Base-by-base conservation (phyloP, 1,140 invertebrate genomes). In the Portunus trituberculatus region DNA sequence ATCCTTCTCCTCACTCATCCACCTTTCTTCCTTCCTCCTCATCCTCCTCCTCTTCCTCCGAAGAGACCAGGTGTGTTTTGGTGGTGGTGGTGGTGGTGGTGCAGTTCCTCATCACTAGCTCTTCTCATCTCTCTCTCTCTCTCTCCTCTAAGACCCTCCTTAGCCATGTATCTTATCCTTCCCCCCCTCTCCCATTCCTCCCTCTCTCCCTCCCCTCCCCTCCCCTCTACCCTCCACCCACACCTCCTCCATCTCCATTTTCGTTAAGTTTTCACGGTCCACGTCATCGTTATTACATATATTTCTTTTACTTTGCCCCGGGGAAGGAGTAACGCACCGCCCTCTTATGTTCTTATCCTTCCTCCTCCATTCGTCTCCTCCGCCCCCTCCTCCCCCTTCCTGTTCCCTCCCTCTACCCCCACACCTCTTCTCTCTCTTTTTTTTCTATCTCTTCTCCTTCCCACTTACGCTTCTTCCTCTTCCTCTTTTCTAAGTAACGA, bases 181-280 rank as follows among this genome's bases (percentile, higher is more conserved):
- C 29, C 86, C 32, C n/a, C 28, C 2, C n/a, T n/a, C 84, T 88
- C 31, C 28, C 0, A 20, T 29, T 88, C 25, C 28, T 88, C 86
- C 31, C 12, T 10, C 28, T 6, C 84, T 0, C 31, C 86, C 1
- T 20, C 28, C 28, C 32, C 1, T 20, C 28, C 28, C 32, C 39
- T 39, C 39, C 31, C 14, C 39, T 46, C 28, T 16, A 10, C 0
- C 14, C 14, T 14, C 28, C 48, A n/a, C 28, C 14, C 28, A n/a
- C 31, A 39, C 45, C 28, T 88, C 28, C n/a, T 46, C 45, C 86
- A 76, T 88, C 86, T 88, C 86, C 45, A 39, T 88, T 46, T 88
- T 20, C 31, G 20, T 88, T 45, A 88, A 14, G 86, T 46, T 88
- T 46, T 45, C 45, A 88, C 31, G 45, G 45, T 88, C 16, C 14